Conservation (phyloP, 2,113 vertebrate species). For the Theropithecus gelada region DNA sequence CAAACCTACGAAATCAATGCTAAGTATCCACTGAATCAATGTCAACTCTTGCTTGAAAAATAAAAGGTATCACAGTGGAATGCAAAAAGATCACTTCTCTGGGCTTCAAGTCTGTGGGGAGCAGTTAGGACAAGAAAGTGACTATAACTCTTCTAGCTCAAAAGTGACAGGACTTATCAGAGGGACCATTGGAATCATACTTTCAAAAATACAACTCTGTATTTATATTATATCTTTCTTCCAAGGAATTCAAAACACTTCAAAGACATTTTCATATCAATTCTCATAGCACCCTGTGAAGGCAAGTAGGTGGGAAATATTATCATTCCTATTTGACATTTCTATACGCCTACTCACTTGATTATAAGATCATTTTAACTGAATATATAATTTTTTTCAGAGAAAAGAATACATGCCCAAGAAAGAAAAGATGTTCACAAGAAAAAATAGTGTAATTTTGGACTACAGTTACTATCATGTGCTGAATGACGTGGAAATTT, state of each 20-base stretch:
- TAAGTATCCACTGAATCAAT: neutral
- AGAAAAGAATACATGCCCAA: slow-evolving; percentile 38
- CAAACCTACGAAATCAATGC: neutral
- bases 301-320: slow-evolving; percentile 68
- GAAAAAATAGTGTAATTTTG: neutral
- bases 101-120: neutral
- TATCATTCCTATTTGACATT: slow-evolving; percentile 72
- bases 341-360: slow-evolving; percentile 60
- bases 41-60: neutral
- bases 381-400: slow-evolving; percentile 57
- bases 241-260: slow-evolving; percentile 62
- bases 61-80: neutral
- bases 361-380: slow-evolving; percentile 66
- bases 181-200: neutral
- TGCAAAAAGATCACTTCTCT: neutral
- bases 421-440: neutral
- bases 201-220: slow-evolving; percentile 39
- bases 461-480: neutral
- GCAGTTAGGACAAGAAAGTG: neutral
- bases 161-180: neutral
- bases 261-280: slow-evolving; percentile 69
- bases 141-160: neutral
- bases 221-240: slow-evolving; percentile 56
- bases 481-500: neutral
- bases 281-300: slow-evolving; percentile 60